These are phyloP conservation scores for Sinonovacula constricta DNA, from an alignment of 1,140 invertebrate species.

Conservation along the genomic window DNA sequence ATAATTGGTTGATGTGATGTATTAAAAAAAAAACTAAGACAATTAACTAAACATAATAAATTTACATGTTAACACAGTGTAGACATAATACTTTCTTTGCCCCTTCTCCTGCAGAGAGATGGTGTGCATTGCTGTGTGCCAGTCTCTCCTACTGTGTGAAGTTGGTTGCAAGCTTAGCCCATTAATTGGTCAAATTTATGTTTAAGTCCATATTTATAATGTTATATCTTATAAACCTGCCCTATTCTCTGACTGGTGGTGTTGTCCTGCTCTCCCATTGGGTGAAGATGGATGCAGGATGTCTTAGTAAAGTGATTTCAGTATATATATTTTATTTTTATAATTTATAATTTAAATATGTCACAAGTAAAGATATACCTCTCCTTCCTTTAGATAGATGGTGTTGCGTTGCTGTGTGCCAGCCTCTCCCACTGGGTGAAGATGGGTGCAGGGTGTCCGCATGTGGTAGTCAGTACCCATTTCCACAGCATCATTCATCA, in stretches of 20 bases:
- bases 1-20: too few relatives aligned
- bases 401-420: conserved; percentile 84
- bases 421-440: conserved; percentile 84
- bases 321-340: too few relatives aligned
- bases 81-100: too few relatives aligned
- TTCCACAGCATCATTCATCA: conserved; percentile 83
- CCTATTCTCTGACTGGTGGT: conserved; percentile 85
- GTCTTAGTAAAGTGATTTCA: too few relatives aligned
- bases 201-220: too few relatives aligned
- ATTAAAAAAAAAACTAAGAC: too few relatives aligned
- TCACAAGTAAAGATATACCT: too few relatives aligned
- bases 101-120: conserved; percentile 84
- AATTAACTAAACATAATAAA: too few relatives aligned
- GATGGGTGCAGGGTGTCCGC: conserved; percentile 82
- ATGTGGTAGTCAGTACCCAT: conserved; percentile 88
- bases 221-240: too few relatives aligned
- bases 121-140: conserved; percentile 85
- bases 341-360: too few relatives aligned
- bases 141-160: conserved; percentile 84
- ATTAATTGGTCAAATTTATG: conserved; percentile 86
- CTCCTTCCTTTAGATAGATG: conserved; percentile 85
- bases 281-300: conserved; percentile 79
- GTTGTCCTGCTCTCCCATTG: conserved; percentile 85
- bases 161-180: conserved; percentile 82
- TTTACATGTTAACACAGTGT: too few relatives aligned